phyloP scores from a whole-genome alignment of 2,888 invertebrate genomes.

The Lathronympha strigana region DNA sequence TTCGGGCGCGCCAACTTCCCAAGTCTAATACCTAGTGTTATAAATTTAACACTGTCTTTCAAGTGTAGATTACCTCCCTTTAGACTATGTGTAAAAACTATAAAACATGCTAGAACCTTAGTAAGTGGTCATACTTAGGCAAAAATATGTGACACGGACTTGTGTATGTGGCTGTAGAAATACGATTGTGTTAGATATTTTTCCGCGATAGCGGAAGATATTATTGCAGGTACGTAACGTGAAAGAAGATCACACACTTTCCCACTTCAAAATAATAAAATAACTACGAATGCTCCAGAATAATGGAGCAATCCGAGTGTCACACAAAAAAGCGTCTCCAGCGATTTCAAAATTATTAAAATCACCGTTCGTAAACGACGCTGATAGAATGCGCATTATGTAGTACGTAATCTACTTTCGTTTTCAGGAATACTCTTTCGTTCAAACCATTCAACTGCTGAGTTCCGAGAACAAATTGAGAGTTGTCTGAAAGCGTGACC shows the following conservation, averaged over 20 bases:
- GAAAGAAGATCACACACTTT: too few relatives aligned
- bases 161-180: too few relatives aligned
- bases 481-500: background rate
- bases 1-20: constrained; percentile 2
- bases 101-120: background rate
- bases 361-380: background rate
- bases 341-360: background rate
- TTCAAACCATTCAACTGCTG: background rate
- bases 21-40: constrained; percentile 8
- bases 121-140: too few relatives aligned
- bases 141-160: too few relatives aligned
- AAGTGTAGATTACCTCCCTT: background rate
- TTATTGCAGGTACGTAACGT: too few relatives aligned
- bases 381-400: background rate
- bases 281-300: too few relatives aligned
- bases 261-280: too few relatives aligned
- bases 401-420: background rate
- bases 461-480: constrained; percentile 9
- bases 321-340: too few relatives aligned
- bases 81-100: background rate
- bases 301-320: too few relatives aligned
- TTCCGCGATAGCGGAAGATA: too few relatives aligned
- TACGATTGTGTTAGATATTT: too few relatives aligned
- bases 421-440: constrained; percentile 2
- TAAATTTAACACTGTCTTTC: constrained; percentile 7